These are phyloP conservation scores for Ceratitis capitata DNA, from an alignment of 1,140 invertebrate genomes.

Conservation along the genomic window DNA sequence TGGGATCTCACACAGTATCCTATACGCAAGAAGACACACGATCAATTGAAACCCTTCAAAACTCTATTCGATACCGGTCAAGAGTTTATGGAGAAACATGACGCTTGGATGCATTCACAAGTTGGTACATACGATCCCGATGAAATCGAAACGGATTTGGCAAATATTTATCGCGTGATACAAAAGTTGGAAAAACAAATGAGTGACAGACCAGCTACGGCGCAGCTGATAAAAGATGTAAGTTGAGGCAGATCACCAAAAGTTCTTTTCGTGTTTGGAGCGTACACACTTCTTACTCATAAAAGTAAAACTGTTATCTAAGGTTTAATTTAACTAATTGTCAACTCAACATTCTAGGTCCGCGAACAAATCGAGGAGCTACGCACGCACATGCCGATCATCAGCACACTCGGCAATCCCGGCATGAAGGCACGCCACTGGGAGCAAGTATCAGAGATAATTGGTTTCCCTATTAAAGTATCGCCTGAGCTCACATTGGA, in stretches of 20 bases:
- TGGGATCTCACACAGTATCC: conserved; percentile 93
- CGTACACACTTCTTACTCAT: too few species aligned
- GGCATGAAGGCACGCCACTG: conserved; percentile 93
- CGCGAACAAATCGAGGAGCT: conserved; percentile 85
- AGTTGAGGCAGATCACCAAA: background rate
- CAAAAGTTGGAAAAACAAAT: conserved; percentile 92
- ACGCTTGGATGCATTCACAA: conserved; percentile 83
- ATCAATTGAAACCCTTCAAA: conserved; percentile 85
- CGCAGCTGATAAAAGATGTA: conserved; percentile 73
- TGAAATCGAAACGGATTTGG: conserved; percentile 85
- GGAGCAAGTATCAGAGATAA: conserved; percentile 95
- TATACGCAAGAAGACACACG: conserved; percentile 77
- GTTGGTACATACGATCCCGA: conserved; percentile 89
- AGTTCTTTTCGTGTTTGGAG: background rate
- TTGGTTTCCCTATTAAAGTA: conserved; percentile 91
- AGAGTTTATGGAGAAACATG: conserved; percentile 85
- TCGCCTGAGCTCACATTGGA: conserved; percentile 85
- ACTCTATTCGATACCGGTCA: conserved; percentile 88
- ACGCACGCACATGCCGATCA: conserved; percentile 88
- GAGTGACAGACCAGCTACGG: conserved; percentile 74
- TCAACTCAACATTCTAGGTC: conserved; percentile 62
- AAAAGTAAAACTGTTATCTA: background rate
- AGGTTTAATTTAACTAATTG: background rate
- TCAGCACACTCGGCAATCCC: conserved; percentile 93
- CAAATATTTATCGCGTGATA: conserved; percentile 81